Evolutionary conservation across 37 sponge, comb jelly and placozoan genomes (phyloP).

Genomic region (Geodia barretti): DNA sequence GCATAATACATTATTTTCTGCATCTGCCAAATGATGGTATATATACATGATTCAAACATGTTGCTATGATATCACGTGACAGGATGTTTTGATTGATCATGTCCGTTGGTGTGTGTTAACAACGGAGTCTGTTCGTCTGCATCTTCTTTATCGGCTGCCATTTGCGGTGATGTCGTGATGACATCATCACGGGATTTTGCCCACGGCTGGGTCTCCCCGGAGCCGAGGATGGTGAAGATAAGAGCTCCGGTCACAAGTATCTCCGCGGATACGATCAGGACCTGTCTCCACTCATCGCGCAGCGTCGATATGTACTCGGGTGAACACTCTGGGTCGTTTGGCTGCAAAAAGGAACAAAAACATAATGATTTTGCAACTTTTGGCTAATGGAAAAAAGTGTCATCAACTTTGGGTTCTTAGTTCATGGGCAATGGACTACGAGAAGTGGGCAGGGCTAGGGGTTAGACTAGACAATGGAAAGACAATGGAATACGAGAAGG

Average conservation of each 20-base stretch:
- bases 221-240: constrained; percentile 60
- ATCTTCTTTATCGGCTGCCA: not conserved
- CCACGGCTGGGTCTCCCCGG: constrained; percentile 76
- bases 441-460: no score
- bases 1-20: no score
- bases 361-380: not conserved
- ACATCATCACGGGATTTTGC: constrained; percentile 22
- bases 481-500: no score
- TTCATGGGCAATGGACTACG: no score
- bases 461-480: no score
- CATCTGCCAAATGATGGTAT: no score
- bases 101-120: not conserved
- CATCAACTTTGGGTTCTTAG: no score
- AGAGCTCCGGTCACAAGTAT: constrained; percentile 71
- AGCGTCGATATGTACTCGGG: constrained; percentile 5
- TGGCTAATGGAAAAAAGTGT: no score
- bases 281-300: constrained; percentile 79
- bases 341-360: constrained; percentile 8
- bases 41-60: no score
- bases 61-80: no score
- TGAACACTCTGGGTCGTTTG: constrained; percentile 13
- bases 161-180: not conserved
- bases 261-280: constrained; percentile 81
- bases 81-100: no score
- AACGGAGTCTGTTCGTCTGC: not conserved